Evolutionary conservation across 2,797 vertebrate species (phyloP).

Genomic region (Crenuchus spilurus): DNA sequence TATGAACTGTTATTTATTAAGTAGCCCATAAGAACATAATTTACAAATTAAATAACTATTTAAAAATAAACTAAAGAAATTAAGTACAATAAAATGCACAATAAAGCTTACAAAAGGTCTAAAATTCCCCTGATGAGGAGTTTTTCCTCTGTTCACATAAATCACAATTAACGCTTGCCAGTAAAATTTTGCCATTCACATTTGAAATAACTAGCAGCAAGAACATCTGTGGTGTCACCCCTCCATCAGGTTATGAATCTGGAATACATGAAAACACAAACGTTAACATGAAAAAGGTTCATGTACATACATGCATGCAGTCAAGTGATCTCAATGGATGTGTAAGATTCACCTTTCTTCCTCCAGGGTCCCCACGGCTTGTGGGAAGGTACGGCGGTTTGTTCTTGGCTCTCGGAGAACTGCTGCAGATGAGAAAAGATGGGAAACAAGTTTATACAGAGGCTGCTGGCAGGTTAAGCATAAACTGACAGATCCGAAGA

Average conservation of each 20-base stretch:
- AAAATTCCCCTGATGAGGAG: constrained; percentile 7
- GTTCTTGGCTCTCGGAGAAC: constrained; percentile 44
- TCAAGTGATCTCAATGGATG: neutral
- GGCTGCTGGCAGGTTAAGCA: neutral
- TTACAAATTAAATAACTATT: constrained; percentile 50
- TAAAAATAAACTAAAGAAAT: constrained; percentile 26
- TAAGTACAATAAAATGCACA: constrained; percentile 16
- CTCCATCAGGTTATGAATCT: constrained; percentile 48
- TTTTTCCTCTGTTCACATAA: constrained; percentile 5
- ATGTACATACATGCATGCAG: neutral
- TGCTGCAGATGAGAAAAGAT: constrained; percentile 45
- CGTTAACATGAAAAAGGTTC: neutral
- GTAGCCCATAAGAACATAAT: constrained; percentile 31
- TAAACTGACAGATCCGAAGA: neutral
- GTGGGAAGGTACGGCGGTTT: constrained; percentile 21
- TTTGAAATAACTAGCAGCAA: constrained; percentile 25
- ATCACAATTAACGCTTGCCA: neutral
- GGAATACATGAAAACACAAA: constrained; percentile 40
- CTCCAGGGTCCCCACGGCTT: constrained; percentile 36
- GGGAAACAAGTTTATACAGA: constrained; percentile 36
- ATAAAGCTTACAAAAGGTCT: neutral
- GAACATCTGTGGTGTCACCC: constrained; percentile 8
- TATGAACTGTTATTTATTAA: constrained; percentile 49
- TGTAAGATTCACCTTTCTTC: constrained; percentile 48
- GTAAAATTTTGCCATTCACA: neutral